These are phyloP conservation scores for Lophotis ruficrista DNA, from an alignment of 2,113 vertebrate species.

Conservation along the genomic window DNA sequence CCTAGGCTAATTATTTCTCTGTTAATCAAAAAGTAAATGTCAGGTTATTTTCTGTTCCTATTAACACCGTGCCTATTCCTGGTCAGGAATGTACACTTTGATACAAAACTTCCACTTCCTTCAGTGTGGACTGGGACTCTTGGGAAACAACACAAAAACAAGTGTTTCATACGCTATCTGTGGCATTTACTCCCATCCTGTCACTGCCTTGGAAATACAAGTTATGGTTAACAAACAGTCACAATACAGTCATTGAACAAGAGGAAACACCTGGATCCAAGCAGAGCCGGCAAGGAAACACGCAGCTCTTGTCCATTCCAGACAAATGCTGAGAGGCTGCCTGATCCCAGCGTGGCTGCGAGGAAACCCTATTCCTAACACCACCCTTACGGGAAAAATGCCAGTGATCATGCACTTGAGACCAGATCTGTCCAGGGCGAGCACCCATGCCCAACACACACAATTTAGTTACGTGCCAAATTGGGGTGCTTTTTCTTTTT, in stretches of 20 bases:
- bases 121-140: background rate
- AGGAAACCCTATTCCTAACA: background rate
- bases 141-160: background rate
- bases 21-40: background rate
- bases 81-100: background rate
- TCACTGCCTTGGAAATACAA: background rate
- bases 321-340: background rate
- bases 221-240: background rate
- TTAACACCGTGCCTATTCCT: background rate
- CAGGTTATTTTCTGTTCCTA: background rate
- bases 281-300: background rate
- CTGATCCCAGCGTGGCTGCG: background rate
- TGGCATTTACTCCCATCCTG: conserved; percentile 32
- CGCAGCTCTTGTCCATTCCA: background rate
- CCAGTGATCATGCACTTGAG: background rate
- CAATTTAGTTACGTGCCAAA: background rate
- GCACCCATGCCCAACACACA: background rate
- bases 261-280: conserved; percentile 58
- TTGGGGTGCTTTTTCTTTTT: fast-evolving
- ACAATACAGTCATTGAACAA: background rate
- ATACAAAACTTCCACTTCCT: background rate
- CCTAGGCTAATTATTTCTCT: background rate
- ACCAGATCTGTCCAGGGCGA: background rate
- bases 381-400: background rate
- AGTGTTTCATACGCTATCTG: background rate